Evolutionary conservation across 2,888 invertebrate genomes (phyloP).

Genomic region (Lithophane leautieri): DNA sequence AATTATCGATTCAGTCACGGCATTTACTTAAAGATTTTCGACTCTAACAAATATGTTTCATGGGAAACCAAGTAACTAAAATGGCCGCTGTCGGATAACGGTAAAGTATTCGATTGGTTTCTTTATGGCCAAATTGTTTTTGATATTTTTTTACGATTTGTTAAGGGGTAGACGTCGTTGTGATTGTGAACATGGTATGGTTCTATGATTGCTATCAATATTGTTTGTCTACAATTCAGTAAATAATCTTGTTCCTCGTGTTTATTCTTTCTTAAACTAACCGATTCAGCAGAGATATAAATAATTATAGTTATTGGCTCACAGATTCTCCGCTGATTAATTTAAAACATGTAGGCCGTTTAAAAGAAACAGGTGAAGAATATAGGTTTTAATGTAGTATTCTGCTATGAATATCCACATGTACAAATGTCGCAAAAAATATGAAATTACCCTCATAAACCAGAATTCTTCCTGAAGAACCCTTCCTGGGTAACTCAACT

Average conservation of each 20-base stretch:
- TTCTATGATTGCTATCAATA: background rate
- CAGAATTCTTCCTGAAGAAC: no score
- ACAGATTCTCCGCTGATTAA: background rate
- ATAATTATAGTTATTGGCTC: background rate
- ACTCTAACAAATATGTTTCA: conserved; percentile 75
- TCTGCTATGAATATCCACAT: background rate
- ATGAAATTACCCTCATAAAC: background rate
- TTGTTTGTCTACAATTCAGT: background rate
- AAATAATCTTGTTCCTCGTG: background rate
- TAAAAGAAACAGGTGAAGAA: background rate
- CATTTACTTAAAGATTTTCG: conserved; percentile 79
- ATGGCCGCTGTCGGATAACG: conserved; percentile 78
- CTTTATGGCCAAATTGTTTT: conserved; percentile 82
- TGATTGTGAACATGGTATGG: conserved; percentile 15
- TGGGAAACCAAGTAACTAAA: conserved; percentile 79
- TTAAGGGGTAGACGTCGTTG: conserved; percentile 74
- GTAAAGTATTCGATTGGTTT: conserved; percentile 81
- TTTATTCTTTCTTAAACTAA: background rate
- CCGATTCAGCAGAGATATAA: background rate
- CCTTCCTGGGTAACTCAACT: background rate
- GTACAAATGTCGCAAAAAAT: background rate
- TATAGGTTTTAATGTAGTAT: background rate
- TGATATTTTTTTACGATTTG: conserved; percentile 72
- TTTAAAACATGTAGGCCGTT: background rate
- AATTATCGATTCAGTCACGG: conserved; percentile 81